Base-by-base conservation (phyloP, 2,888 invertebrate species). In the Tuberolachnus salignus region DNA sequence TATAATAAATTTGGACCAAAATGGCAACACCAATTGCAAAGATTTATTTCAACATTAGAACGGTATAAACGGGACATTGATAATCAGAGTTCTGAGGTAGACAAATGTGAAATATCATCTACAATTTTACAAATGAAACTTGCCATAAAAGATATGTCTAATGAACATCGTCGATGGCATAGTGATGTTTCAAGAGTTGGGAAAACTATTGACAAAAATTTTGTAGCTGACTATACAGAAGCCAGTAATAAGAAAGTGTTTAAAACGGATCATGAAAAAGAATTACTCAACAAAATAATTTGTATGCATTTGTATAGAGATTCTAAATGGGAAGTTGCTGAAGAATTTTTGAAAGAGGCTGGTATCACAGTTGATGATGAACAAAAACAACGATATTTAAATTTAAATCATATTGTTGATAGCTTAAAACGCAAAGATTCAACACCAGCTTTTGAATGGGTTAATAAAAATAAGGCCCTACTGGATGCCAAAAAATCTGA, bases 161-260 rank as follows among this genome's bases (percentile, higher is more conserved):
- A 93, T 81, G 96, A 97, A 86, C 94, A 95, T 84, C 88, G 94
- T 82, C 88, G 89, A 81, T 87, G 94, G 23, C 95, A 95, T 84
- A 89, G 91, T 82, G 89, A 91, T 10, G 89, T 90, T 8, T 97
- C 97, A 0, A 93, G 95, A 88, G 94, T 98, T 70, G 98, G 98
- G 67, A 98, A 98, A 87, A 93, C 95, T 0, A 94, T 99, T 83
- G 98, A 99, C 85, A 91, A 96, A 84, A 89, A 89, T 83, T 83
- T 84, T 73, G 75, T 84, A 84, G 70, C 44, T 69, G 86, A 92
- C 69, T 87, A 88, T 83, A 87, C 90, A 80, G 90, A 91, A 82
- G 88, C 88, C 81, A 87, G 88, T 69, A 88, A 89, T 83, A 91
- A 91, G 83, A 92, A 93, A 84, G 92, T 93, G 3, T 95, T 94